Evolutionary conservation across 2,797 vertebrate species (phyloP).

Genomic region (Coluber constrictor): DNA sequence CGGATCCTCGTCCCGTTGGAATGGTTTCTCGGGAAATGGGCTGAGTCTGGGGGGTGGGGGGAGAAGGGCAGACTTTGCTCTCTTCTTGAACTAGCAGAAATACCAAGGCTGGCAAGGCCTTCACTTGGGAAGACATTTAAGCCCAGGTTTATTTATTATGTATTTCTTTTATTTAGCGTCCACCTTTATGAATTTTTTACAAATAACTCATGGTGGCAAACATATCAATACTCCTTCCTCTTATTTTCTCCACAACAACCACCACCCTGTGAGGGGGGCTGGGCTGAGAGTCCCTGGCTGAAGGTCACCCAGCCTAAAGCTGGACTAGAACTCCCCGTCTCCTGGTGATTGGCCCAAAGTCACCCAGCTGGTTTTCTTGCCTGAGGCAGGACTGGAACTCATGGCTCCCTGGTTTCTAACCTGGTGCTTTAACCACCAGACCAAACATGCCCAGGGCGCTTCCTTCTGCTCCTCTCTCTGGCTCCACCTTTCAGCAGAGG

Average conservation of each 20-base stretch:
- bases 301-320: background rate
- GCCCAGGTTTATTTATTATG: too few relatives aligned
- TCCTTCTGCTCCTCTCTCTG: background rate
- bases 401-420: too few relatives aligned
- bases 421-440: background rate
- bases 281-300: background rate
- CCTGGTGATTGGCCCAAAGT: background rate
- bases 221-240: too few relatives aligned
- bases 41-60: background rate
- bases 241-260: background rate
- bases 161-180: too few relatives aligned
- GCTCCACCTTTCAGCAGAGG: background rate
- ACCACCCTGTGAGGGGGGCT: background rate
- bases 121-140: background rate
- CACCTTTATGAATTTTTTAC: too few relatives aligned
- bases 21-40: background rate
- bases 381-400: background rate
- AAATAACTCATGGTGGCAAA: too few relatives aligned
- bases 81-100: background rate
- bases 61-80: background rate
- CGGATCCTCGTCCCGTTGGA: background rate
- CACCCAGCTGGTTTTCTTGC: background rate
- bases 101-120: background rate
- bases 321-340: background rate
- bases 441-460: background rate